Evolutionary conservation across 92 coral and sea anemone genomes (phyloP), one percentile per base, ranked within the genome.

Genomic region (Montipora capitata): DNA sequence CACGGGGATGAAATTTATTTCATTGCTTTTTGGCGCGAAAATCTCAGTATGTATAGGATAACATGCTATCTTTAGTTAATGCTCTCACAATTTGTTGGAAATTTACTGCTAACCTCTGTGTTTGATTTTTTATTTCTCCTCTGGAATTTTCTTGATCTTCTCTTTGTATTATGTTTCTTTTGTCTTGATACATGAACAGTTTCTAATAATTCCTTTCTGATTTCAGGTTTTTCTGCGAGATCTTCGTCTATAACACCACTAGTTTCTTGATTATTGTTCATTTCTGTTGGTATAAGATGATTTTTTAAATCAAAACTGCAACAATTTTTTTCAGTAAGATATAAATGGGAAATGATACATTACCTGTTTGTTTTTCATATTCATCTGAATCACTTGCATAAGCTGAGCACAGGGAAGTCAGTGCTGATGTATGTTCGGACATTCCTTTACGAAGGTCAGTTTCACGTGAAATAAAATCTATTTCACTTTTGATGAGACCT

Each of bases 301-400:
- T 40, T 17, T 12, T 5, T 18, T 39, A 1, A 7, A 3, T 1
- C 72, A 38, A 38, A 4, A 44, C 57, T 45, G 20, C 12, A 41
- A 5, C 7, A 70, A 27, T 27, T 27, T 27, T 38, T 1, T 5
- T 16, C 11, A 7, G 68, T 6, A 17, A 63, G 38, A 10, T 5
- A 63, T 63, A 7, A 16, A 17, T 12, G 4, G 3, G 0, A 5
- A 16, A 7, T 39, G 7, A 42, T 14, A 62, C 42, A 8, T 45
- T 62, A 72, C 87, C 87, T 83, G 58, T 2, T 41, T 35, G 68
- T 58, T 59, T 67, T 40, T 81, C 42, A 3, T 72, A 44, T 3
- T 57, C 80, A 3, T 72, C 87, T 16, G 87, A 83, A 18, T 83
- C 87, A 59, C 87, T 83, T 16, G 87, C 87, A 83, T 83, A 83